Evolutionary conservation across 2,888 invertebrate genomes (phyloP), one percentile per base, ranked within the genome.

Genomic region (Cinara cedri): DNA sequence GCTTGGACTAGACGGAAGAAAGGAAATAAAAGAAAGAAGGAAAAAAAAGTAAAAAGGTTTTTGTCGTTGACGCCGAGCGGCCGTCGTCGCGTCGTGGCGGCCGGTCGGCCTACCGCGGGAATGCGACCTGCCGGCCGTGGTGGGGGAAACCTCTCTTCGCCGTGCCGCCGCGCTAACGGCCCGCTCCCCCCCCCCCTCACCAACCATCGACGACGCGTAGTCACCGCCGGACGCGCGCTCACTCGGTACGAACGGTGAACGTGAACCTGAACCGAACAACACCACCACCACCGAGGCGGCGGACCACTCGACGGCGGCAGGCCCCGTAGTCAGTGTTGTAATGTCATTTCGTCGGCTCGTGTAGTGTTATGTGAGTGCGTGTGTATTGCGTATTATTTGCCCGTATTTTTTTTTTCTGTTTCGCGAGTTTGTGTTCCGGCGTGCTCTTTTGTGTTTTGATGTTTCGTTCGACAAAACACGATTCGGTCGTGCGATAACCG

Each of bases 261-360:
- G 60, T 74, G 62, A 70, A 70, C 54, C 68, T 71, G 71, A 71
- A 71, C 57, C 57, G 71, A 71, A 71, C 71, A n/a, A 34, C 74
- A 34, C 49, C 62, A 34, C 60, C 16, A 13, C 9, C 10, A 2
- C 14, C 10, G 49, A 21, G 44, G 19, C 63, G 51, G 46, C 42
- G 21, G 46, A 34, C 34, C 19, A 16, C 51, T 55, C 57, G 24
- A 24, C 46, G 11, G 57, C 51, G 10, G n/a, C 57, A 26, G 14
- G 26, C 49, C 21, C 44, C 65, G 65, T 16, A 54, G 75, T 75
- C 65, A 44, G 65, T 75, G 66, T 55, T n/a, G 24, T n/a, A 26
- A 72, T 60, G 72, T 19, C 34, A 16, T 72, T 63, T 11, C 6
- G 14, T 0, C 34, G 4, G 57, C 24, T 66, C 46, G 66, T 4